phyloP scores from a whole-genome alignment of 2,113 vertebrate genomes.

The Triplophysa siluroides region DNA sequence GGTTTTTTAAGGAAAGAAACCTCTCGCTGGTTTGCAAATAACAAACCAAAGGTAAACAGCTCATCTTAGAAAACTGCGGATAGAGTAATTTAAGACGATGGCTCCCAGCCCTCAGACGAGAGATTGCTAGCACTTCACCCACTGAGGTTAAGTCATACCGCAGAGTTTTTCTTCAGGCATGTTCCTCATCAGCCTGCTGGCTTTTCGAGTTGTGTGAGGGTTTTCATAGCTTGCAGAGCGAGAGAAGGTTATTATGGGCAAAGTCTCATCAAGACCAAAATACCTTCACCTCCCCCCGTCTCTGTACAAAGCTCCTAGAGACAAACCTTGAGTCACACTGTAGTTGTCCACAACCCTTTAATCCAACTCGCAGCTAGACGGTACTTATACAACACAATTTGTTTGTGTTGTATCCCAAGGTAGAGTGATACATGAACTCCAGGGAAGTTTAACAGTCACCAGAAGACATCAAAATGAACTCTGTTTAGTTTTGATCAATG shows the following conservation, averaged over 20 bases:
- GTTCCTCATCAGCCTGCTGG: conserved; percentile 1
- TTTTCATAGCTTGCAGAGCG: conserved; percentile 46
- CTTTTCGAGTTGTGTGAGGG: neutral
- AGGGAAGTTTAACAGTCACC: neutral
- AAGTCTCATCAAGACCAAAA: conserved; percentile 37
- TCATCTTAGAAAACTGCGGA: conserved; percentile 22
- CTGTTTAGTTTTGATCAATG: neutral
- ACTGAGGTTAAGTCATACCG: conserved; percentile 35
- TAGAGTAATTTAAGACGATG: conserved; percentile 37
- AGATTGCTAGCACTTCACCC: conserved; percentile 32
- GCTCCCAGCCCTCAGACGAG: conserved; percentile 30
- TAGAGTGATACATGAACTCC: neutral
- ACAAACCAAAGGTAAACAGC: conserved; percentile 36
- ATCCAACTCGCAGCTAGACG: conserved; percentile 9
- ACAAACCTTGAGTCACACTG: conserved; percentile 16
- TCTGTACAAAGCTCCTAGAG: conserved; percentile 10
- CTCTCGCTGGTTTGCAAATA: neutral
- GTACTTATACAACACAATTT: neutral
- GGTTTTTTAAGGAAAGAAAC: conserved; percentile 20
- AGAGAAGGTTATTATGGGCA: conserved; percentile 44
- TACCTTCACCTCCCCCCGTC: conserved; percentile 23
- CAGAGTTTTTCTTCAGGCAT: conserved; percentile 9
- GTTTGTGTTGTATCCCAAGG: neutral
- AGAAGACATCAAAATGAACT: no score
- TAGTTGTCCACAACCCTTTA: neutral